Evolutionary conservation across 1,140 invertebrate genomes (phyloP).

Genomic region (Steinernema feltiae): DNA sequence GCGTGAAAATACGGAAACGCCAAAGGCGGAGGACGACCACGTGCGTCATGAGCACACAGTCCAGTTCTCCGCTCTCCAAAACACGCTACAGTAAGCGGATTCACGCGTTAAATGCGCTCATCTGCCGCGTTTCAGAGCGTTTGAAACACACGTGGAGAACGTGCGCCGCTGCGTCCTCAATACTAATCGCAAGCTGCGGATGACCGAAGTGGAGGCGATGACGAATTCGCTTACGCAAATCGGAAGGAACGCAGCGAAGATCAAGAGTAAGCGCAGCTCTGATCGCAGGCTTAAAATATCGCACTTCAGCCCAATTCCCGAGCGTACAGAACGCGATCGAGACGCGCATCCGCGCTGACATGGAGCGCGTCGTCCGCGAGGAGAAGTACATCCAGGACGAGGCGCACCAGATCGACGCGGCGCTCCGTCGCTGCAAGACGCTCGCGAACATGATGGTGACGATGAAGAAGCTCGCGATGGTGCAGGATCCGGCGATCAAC

Average conservation of each 20-base stretch:
- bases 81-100: conserved; percentile 29
- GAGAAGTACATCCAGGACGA: conserved; percentile 50
- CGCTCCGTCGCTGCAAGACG: conserved; percentile 48
- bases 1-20: conserved; percentile 1
- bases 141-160: conserved; percentile 47
- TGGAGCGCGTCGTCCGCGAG: conserved; percentile 46
- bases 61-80: conserved; percentile 22
- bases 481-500: conserved; percentile 45
- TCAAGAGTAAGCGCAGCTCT: conserved; percentile 46
- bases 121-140: conserved; percentile 32
- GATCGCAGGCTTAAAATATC: background rate
- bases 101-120: no score
- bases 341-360: conserved; percentile 39
- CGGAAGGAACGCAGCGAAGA: conserved; percentile 43
- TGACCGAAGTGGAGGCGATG: conserved; percentile 54
- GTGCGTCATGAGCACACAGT: conserved; percentile 19
- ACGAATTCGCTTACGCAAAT: conserved; percentile 46
- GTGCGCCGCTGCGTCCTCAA: conserved; percentile 47
- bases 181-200: conserved; percentile 50
- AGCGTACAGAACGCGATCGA: conserved; percentile 42
- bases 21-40: conserved; percentile 16
- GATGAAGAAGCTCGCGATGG: conserved; percentile 57
- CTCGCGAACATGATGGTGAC: conserved; percentile 54
- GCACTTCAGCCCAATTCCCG: conserved; percentile 41
- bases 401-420: conserved; percentile 39